These are phyloP conservation scores for Perodicticus potto DNA, from an alignment of 2,797 vertebrate genomes.

Conservation along the genomic window DNA sequence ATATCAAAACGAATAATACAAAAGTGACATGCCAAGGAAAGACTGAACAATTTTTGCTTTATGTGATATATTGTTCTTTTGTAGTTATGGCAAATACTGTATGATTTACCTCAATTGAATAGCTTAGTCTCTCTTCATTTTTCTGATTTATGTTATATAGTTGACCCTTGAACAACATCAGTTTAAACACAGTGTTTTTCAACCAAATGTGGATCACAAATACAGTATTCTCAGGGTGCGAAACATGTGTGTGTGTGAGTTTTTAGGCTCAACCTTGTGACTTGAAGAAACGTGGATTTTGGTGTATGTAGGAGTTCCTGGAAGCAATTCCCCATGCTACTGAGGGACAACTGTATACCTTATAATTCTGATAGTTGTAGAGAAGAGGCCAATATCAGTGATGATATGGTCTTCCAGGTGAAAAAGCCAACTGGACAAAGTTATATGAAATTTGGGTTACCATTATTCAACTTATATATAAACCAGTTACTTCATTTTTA, in stretches of 20 bases:
- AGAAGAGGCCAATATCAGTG: constrained; percentile 8
- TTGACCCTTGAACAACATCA: neutral
- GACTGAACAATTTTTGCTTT: constrained; percentile 38
- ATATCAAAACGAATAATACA: constrained; percentile 44
- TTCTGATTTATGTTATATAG: constrained; percentile 8
- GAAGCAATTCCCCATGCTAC: neutral
- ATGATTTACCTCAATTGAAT: constrained; percentile 47
- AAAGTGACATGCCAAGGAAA: neutral
- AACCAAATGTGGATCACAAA: neutral
- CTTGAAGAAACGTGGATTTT: neutral
- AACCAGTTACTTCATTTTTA: neutral
- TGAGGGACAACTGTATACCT: neutral
- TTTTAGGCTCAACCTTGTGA: neutral
- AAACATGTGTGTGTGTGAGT: neutral
- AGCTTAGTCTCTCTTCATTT: constrained; percentile 31
- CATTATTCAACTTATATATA: neutral
- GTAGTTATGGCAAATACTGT: neutral
- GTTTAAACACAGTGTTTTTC: neutral
- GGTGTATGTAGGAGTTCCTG: neutral
- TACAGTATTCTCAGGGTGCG: neutral
- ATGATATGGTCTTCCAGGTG: constrained; percentile 24
- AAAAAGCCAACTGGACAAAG: constrained; percentile 6
- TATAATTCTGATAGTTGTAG: constrained; percentile 3
- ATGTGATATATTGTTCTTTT: constrained; percentile 42
- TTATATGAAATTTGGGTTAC: neutral